phyloP scores from a whole-genome alignment of 92 coral and sea anemone species.

The Palythoa heliodiscus region DNA sequence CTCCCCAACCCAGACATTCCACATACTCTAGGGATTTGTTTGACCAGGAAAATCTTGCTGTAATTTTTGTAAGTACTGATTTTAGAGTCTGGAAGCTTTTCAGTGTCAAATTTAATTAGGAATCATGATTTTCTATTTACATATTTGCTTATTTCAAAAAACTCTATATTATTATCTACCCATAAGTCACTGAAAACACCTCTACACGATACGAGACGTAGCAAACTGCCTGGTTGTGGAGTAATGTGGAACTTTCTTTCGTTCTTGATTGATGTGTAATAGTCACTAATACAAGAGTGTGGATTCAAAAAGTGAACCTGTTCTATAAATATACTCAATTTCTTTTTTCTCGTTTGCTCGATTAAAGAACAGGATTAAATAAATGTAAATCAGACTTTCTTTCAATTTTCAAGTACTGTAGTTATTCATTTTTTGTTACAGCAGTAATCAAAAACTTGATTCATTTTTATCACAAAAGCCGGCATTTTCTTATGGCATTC shows the following conservation, averaged over 20 bases:
- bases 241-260: not conserved
- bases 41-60: not conserved
- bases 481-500: not conserved
- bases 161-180: not conserved
- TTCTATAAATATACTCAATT: not conserved
- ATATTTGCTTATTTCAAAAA: constrained; percentile 4
- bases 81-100: not conserved
- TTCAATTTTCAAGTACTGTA: constrained; percentile 1
- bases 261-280: no score
- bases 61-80: not conserved
- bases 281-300: not conserved
- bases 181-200: not conserved
- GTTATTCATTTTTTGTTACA: constrained; percentile 4
- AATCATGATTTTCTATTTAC: constrained; percentile 16
- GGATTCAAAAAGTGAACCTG: not conserved
- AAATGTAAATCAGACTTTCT: not conserved
- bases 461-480: constrained; percentile 17
- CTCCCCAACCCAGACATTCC: not conserved
- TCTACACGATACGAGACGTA: not conserved
- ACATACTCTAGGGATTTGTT: not conserved
- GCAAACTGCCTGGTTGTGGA: not conserved
- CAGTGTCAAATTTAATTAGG: constrained; percentile 20
- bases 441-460: constrained; percentile 8
- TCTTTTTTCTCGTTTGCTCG: not conserved
- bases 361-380: not conserved